These are phyloP conservation scores for Embidobia sp. DNA, from an alignment of 2,888 invertebrate species.

Conservation along the genomic window DNA sequence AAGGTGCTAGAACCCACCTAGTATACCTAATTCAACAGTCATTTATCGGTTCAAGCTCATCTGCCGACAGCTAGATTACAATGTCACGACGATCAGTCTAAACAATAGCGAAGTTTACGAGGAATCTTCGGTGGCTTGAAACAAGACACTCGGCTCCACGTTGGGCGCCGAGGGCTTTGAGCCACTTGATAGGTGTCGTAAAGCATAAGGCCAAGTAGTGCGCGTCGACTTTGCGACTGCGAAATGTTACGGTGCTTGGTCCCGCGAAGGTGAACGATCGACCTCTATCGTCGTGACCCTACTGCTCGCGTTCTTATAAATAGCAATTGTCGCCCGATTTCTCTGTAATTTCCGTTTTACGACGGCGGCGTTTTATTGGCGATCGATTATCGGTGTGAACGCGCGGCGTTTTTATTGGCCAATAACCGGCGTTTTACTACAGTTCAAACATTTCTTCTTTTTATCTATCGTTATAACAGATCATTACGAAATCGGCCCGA, in stretches of 20 bases:
- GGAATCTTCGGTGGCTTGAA: constrained; percentile 30
- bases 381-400: constrained; percentile 4
- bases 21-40: no score
- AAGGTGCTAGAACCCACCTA: no score
- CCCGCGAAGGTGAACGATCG: constrained; percentile 43
- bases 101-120: constrained; percentile 38
- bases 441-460: neutral
- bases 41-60: constrained; percentile 14
- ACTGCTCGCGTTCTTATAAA: constrained; percentile 2
- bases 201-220: constrained; percentile 36
- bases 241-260: constrained; percentile 31
- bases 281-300: constrained; percentile 32
- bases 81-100: constrained; percentile 21
- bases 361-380: constrained; percentile 1
- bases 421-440: neutral
- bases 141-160: constrained; percentile 16
- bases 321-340: constrained; percentile 4
- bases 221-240: constrained; percentile 43
- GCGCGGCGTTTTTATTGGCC: neutral
- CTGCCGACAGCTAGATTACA: constrained; percentile 16
- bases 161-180: constrained; percentile 19
- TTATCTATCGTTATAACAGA: neutral
- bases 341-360: constrained; percentile 10
- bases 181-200: constrained; percentile 41
- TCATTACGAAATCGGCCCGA: constrained; percentile 1